Conservation (phyloP, 2,888 invertebrate genomes). For the Myathropa florea region DNA sequence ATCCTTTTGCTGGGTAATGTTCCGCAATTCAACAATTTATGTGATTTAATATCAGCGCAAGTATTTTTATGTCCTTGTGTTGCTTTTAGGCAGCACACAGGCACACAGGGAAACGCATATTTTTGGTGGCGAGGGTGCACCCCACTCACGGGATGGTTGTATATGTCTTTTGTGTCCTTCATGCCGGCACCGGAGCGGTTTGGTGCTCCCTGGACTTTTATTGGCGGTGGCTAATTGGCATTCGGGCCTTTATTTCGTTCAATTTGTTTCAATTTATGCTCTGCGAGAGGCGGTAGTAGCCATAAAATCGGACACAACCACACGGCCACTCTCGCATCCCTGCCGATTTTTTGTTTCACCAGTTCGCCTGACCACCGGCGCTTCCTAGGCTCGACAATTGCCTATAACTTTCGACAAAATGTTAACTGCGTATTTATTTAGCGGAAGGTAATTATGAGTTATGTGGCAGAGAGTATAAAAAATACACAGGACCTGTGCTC, state of each 20-base stretch:
- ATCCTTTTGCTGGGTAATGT: conserved; percentile 34
- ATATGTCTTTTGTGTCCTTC: not conserved
- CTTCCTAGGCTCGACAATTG: conserved; percentile 15
- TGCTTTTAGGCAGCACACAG: conserved; percentile 12
- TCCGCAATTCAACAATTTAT: conserved; percentile 58
- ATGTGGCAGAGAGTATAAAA: conserved; percentile 44
- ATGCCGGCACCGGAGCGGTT: not conserved
- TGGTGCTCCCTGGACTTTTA: conserved; percentile 47
- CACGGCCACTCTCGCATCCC: not conserved
- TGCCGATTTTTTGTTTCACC: not conserved
- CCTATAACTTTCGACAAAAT: conserved; percentile 54
- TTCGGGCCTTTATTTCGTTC: conserved; percentile 63
- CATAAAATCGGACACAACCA: conserved; percentile 33
- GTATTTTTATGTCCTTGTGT: conserved; percentile 50
- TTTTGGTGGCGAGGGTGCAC: not conserved
- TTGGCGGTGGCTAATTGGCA: conserved; percentile 61
- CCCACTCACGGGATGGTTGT: not conserved
- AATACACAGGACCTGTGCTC: not conserved
- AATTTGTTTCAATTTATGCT: conserved; percentile 69
- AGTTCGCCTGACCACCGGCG: conserved; percentile 16
- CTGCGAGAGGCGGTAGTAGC: conserved; percentile 33
- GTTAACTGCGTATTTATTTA: conserved; percentile 66
- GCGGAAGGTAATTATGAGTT: conserved; percentile 68
- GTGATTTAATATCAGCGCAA: conserved; percentile 60
- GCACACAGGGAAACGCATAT: conserved; percentile 12